Conservation (phyloP, 2,888 invertebrate genomes). For the Eudemis profundana region DNA sequence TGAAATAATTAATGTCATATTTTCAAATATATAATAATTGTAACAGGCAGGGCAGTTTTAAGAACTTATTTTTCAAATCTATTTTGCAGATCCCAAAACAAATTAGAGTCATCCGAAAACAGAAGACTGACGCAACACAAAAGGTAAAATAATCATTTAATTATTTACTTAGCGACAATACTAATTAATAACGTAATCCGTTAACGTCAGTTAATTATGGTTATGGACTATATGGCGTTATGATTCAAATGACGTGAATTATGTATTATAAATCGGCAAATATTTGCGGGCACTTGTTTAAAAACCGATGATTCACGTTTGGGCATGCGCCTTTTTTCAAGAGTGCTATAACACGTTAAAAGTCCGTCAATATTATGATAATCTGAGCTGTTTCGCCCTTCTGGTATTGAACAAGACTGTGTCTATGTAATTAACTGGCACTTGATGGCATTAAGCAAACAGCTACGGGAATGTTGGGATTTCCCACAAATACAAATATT, state of each 20-base stretch:
- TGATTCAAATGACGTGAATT: constrained; percentile 25
- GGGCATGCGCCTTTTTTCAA: constrained; percentile 23
- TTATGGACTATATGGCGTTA: constrained; percentile 13
- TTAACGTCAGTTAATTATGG: background rate
- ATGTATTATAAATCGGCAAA: constrained; percentile 38
- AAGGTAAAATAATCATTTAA: constrained; percentile 60
- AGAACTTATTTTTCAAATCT: background rate
- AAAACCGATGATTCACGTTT: constrained; percentile 39
- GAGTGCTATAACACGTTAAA: background rate
- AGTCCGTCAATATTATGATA: background rate
- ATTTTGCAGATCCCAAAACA: constrained; percentile 71
- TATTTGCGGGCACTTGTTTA: constrained; percentile 38
- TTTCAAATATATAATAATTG: too few species aligned
- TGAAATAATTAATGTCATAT: too few species aligned
- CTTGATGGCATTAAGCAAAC: constrained; percentile 40
- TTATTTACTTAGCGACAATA: constrained; percentile 8
- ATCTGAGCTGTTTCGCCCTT: constrained; percentile 1
- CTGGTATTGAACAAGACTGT: background rate
- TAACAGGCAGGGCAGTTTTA: too few species aligned
- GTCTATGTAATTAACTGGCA: constrained; percentile 46
- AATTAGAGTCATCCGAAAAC: constrained; percentile 68
- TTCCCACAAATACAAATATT: constrained; percentile 43
- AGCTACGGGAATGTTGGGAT: constrained; percentile 41
- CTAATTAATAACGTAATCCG: background rate
- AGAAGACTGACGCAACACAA: constrained; percentile 60